A percentile compares a stretch with the other conserved stretches of the same genome.
These are phyloP conservation scores for Ataeniobius toweri DNA, from an alignment of 2,797 vertebrate genomes.

Conservation along the genomic window DNA sequence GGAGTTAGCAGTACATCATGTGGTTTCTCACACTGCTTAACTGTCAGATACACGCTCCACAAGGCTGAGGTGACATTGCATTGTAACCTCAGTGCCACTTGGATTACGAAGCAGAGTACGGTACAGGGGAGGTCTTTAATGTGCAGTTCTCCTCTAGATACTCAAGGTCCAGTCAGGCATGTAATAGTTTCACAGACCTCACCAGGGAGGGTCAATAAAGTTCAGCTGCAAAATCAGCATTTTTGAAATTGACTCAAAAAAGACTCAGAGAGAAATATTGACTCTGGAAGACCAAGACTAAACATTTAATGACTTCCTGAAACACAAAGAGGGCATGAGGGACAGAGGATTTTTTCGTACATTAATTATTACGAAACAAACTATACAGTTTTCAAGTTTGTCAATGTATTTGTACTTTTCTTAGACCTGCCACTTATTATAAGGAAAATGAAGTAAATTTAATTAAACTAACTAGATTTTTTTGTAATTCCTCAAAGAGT, in stretches of 20 bases:
- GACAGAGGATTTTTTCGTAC: neutral
- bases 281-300: constrained; percentile 17
- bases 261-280: constrained; percentile 18
- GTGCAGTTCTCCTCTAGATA: constrained; percentile 19
- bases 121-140: constrained; percentile 30
- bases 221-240: constrained; percentile 44
- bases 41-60: constrained; percentile 45
- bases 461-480: neutral
- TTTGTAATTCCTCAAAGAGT: neutral
- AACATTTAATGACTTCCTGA: neutral
- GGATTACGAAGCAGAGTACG: constrained; percentile 21
- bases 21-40: constrained; percentile 54
- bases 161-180: constrained; percentile 45
- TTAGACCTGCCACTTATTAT: neutral
- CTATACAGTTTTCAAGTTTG: neutral
- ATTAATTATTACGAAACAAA: too few relatives aligned
- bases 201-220: neutral
- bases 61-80: constrained; percentile 45
- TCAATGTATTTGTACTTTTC: neutral
- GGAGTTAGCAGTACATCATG: constrained; percentile 31
- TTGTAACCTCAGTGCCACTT: constrained; percentile 35
- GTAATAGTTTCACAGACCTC: constrained; percentile 52
- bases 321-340: neutral
- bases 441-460: neutral
- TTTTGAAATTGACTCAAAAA: constrained; percentile 42